These are phyloP conservation scores for Eulacestoma nigropectus DNA, from an alignment of 2,113 vertebrate genomes.

Conservation along the genomic window DNA sequence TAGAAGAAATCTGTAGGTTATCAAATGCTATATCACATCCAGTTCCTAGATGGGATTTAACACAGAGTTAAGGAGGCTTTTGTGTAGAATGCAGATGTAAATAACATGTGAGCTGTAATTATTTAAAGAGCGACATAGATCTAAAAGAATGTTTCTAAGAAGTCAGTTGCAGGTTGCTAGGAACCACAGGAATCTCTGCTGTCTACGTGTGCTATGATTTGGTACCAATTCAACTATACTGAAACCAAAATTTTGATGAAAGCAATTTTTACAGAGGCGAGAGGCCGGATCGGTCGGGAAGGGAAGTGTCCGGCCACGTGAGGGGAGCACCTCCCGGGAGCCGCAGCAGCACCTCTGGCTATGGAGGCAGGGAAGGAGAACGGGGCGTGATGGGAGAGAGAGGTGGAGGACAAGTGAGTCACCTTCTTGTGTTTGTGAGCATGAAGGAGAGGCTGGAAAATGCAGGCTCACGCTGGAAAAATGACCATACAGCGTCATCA, in stretches of 20 bases:
- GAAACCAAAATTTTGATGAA: constrained; percentile 29
- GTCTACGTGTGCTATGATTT: not conserved
- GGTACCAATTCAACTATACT: not conserved
- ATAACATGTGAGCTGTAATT: not conserved
- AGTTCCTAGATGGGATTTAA: not conserved
- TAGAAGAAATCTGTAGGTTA: not conserved
- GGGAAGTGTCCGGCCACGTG: constrained; percentile 84
- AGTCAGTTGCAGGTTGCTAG: not conserved
- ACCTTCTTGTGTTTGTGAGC: not conserved
- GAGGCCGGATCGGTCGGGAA: constrained; percentile 82
- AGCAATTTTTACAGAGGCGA: constrained; percentile 68
- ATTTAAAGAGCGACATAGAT: not conserved
- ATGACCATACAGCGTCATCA: not conserved
- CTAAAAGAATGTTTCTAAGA: not conserved
- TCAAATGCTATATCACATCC: not conserved
- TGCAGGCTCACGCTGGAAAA: not conserved
- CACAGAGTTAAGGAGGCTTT: not conserved
- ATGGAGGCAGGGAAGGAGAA: constrained; percentile 80
- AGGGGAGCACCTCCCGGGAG: constrained; percentile 80
- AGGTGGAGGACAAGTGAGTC: constrained; percentile 77
- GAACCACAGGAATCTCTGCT: not conserved
- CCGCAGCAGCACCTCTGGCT: constrained; percentile 79
- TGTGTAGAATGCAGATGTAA: not conserved
- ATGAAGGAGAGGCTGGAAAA: not conserved
- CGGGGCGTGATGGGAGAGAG: constrained; percentile 79